Evolutionary conservation across 64 coral and sea anemone genomes (phyloP), one percentile per base, ranked within the genome.

Genomic region (Stichodactyla mertensii): DNA sequence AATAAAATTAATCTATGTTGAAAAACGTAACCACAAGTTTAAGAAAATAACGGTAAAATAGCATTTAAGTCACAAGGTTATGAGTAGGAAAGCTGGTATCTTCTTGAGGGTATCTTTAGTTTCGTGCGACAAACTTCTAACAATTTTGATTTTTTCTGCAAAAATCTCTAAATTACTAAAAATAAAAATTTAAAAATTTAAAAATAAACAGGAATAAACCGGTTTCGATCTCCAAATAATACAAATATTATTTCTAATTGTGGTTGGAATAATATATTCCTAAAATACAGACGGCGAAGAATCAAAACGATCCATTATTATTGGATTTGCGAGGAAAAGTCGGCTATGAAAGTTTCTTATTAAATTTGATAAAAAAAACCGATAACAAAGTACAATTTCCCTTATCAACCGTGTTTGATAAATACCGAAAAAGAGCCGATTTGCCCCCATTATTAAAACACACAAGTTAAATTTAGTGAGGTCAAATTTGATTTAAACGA

Each of bases 361-460:
- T 74, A 36, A 74, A 74, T 74, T 36, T 74, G 69, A 74, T 74
- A 74, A 27, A 31, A 28, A 74, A 74, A 74, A 7, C n/a, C n/a
- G 69, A 74, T 74, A 74, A 74, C 69, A 10, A 71, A 74, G 22
- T 28, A 26, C 24, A 74, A 20, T 74, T 74, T 14, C 24, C 20
- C 66, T 74, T 74, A 74, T 74, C 69, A 31, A 8, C 36, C 26
- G 69, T 27, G 24, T 74, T 74, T 74, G 26, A 70, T 11, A 74
- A 74, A 74, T 74, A 74, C 69, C 69, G 24, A 74, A 74, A 80
- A 81, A 55, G 78, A 81, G 31, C 53, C 78, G 78, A 53, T 53
- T 81, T 81, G 15, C 5, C 7, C 6, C 26, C 51, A 81, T 81
- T 81, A 81, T 81, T 54, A 81, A 81, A 81, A 81, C 14, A 52